These are phyloP conservation scores for Chelon labrosus DNA, from an alignment of 2,797 vertebrate species.

Conservation along the genomic window DNA sequence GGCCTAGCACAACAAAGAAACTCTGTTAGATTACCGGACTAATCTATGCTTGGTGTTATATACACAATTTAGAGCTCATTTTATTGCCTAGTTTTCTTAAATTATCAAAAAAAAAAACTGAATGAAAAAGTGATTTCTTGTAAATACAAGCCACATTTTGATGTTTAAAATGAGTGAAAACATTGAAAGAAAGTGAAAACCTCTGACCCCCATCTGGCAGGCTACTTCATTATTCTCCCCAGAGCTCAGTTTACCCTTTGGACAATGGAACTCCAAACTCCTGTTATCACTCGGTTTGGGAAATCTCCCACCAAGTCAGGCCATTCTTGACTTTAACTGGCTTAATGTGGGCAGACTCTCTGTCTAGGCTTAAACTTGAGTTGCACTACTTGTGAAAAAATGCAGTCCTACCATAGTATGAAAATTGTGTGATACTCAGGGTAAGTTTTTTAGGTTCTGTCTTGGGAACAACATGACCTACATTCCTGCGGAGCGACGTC, in stretches of 20 bases:
- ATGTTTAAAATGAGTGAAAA: background rate
- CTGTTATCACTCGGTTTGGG: too few relatives aligned
- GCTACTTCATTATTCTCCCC: background rate
- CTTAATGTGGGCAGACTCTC: background rate
- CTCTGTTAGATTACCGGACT: background rate
- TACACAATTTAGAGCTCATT: too few relatives aligned
- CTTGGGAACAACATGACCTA: conserved; percentile 27
- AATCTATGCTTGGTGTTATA: background rate
- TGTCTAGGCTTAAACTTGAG: background rate
- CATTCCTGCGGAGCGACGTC: conserved; percentile 28
- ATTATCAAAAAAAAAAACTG: too few relatives aligned
- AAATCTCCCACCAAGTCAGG: too few relatives aligned
- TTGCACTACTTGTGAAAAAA: background rate
- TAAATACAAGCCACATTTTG: too few relatives aligned
- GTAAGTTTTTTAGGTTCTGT: conserved; percentile 15
- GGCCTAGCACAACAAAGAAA: background rate
- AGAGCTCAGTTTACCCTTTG: background rate
- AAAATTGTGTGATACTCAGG: background rate
- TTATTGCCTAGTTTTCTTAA: too few relatives aligned
- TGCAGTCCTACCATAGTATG: background rate
- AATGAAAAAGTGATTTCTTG: too few relatives aligned
- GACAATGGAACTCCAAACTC: background rate
- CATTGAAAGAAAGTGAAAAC: background rate
- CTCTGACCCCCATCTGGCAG: background rate
- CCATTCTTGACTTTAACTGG: background rate